A percentile compares a stretch with the other conserved stretches of the same genome.
These are phyloP conservation scores for Leptinotarsa rubiginosa DNA, from an alignment of 2,888 invertebrate genomes.

Conservation along the genomic window DNA sequence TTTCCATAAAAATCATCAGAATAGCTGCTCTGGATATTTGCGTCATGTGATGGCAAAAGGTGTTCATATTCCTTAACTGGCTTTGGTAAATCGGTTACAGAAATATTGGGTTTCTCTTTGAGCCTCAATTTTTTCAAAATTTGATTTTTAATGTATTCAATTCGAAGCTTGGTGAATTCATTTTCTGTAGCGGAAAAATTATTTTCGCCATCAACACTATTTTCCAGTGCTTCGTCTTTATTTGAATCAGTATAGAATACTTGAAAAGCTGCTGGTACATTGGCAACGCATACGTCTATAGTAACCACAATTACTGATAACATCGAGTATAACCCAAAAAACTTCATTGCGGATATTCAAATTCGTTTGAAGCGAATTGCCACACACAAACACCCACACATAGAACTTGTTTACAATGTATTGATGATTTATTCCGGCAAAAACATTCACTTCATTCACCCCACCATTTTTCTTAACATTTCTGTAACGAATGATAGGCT, in stretches of 20 bases:
- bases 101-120: conserved; percentile 78
- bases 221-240: conserved; percentile 55
- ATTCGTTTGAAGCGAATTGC: conserved; percentile 21
- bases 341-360: conserved; percentile 42
- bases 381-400: conserved; percentile 47
- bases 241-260: conserved; percentile 53
- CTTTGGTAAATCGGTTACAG: conserved; percentile 76
- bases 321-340: conserved; percentile 26
- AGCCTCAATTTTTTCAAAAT: conserved; percentile 84
- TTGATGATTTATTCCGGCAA: conserved; percentile 60
- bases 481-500: conserved; percentile 65
- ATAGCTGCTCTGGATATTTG: conserved; percentile 70
- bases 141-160: conserved; percentile 87
- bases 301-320: conserved; percentile 51
- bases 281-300: conserved; percentile 42
- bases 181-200: conserved; percentile 65
- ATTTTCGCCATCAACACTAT: conserved; percentile 51
- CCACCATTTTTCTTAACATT: conserved; percentile 64
- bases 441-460: conserved; percentile 62
- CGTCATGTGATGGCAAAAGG: conserved; percentile 67
- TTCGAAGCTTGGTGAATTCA: conserved; percentile 76
- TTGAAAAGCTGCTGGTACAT: conserved; percentile 57
- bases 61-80: conserved; percentile 82
- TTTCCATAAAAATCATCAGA: conserved; percentile 86
- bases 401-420: conserved; percentile 59